phyloP scores from a whole-genome alignment of 2,888 invertebrate species.

The Drosophila sordidula region DNA sequence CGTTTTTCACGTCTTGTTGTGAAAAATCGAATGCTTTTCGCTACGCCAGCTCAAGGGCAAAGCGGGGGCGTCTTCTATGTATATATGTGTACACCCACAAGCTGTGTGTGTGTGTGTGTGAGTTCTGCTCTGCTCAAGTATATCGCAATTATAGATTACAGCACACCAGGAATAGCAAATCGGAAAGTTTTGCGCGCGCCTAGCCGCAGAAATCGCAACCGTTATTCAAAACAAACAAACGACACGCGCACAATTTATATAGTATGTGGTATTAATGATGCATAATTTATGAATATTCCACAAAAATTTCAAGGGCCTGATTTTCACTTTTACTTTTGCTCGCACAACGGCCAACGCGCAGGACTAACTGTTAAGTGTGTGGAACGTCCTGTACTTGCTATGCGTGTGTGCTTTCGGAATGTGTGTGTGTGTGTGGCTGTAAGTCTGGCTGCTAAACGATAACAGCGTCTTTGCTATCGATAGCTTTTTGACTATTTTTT shows the following conservation, averaged over 20 bases:
- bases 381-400: slow-evolving; percentile 35
- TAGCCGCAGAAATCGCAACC: slow-evolving; percentile 8
- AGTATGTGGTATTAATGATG: slow-evolving; percentile 44
- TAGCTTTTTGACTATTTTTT: slow-evolving; percentile 23
- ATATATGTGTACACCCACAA: slow-evolving; percentile 28
- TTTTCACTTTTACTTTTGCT: slow-evolving; percentile 77
- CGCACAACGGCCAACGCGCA: slow-evolving; percentile 55
- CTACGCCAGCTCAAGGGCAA: slow-evolving; percentile 68
- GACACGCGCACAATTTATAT: slow-evolving; percentile 20
- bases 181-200: slow-evolving; percentile 10
- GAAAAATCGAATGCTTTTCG: slow-evolving; percentile 76
- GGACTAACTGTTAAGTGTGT: slow-evolving; percentile 55
- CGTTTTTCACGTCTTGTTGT: slow-evolving; percentile 70
- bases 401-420: slow-evolving; percentile 2
- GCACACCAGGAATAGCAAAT: slow-evolving; percentile 45
- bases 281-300: slow-evolving; percentile 66
- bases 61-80: slow-evolving; percentile 68
- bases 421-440: slow-evolving; percentile 8
- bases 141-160: slow-evolving; percentile 72
- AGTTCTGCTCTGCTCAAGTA: slow-evolving; percentile 39
- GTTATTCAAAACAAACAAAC: slow-evolving; percentile 39
- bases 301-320: slow-evolving; percentile 67
- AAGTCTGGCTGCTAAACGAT: slow-evolving; percentile 7
- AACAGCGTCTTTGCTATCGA: slow-evolving; percentile 6
- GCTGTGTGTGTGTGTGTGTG: slow-evolving; percentile 24